Evolutionary conservation across 2,113 vertebrate species (phyloP), one percentile per base, ranked within the genome.

Genomic region (Podocnemis expansa): DNA sequence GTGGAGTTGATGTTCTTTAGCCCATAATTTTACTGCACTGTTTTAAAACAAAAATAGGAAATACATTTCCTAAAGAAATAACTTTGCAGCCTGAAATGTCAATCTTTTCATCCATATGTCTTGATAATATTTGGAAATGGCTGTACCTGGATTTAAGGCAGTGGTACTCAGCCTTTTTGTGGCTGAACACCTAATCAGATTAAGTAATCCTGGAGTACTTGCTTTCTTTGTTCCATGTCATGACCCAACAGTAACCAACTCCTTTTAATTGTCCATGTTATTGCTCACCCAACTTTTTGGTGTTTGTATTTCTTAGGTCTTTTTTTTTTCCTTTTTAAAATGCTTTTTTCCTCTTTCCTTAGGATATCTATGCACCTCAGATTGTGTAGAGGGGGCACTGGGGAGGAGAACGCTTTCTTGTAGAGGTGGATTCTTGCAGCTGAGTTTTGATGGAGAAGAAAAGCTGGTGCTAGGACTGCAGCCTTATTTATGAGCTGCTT

Each of bases 21-120:
- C 51, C 47, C 54, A 47, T 54, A 27, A 29, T 47, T 58, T n/a
- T 12, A 31, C 9, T 8, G 55, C 25, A 45, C 27, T 70, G 24
- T 25, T 31, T n/a, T 78, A 5, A 52, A 89, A 75, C 80, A 6
- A 3, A 22, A 70, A 29, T 41, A 2, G n/a, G 9, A 31, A 14
- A 58, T 11, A 24, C 10, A 29, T 75, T 70, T 56, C 8, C 8
- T 45, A 43, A 43, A 31, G 25, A 31, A 29, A 45, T 16, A 45
- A 6, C 55, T 56, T 31, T 1, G 3, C 38, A 31, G 41, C 14
- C 16, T 49, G 2, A 4, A n/a, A 34, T 34, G 60, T 22, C 1
- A 63, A 10, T 43, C 38, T 43, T 75, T 19, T 9, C 13, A 21
- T 25, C 38, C 6, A 34, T 43, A 51, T 52, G 17, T 34, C 34